Base-by-base conservation (phyloP, 2,113 vertebrate species). In the Junco hyemalis region DNA sequence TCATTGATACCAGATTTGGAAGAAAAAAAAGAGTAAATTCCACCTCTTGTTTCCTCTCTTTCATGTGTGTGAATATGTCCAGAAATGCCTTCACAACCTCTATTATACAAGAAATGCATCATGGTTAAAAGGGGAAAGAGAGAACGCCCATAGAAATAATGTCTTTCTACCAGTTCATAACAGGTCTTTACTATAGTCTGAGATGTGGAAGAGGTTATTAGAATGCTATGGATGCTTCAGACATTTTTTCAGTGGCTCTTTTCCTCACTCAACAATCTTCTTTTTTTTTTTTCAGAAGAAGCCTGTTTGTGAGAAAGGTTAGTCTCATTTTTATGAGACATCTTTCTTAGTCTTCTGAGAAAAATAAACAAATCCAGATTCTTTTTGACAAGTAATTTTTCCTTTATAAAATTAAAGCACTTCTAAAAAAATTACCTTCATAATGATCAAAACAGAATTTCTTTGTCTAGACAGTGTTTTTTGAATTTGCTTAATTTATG, bases 1-100 rank as follows among this genome's bases (percentile, higher is more conserved):
- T 86, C 13, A 76, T 20, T 38, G 24, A 42, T 63, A 57, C 3
- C 33, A 92, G 24, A 38, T 90, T 89, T 84, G 16, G 29, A 88
- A 81, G 68, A 47, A 48, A 70, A 86, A 68, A n/a, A 60, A 70
- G 14, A 45, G 38, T 59, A 66, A 79, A 63, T 83, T 81, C 15
- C 21, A 56, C 33, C 14, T 71, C n/a, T 66, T 57, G 20, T 76
- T 83, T 64, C 35, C 26, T 69, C 23, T 78, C 38, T 87, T 88
- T 79, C 53, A 56, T 15, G 35, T 3, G 0, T 0, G 0, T 64
- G 29, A 77, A 77, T 29, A 73, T 29, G 33, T 42, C 64, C 69
- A 79, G 19, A 22, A 86, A 65, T 8, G 25, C 16, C 35, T 88
- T 92, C 5, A 29, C 14, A 29, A 29, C 18, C 68, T 35, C 24